A percentile compares a stretch with the other conserved stretches of the same genome.
Conservation (phyloP, 2,797 vertebrate species). For the Tragopan temminckii region DNA sequence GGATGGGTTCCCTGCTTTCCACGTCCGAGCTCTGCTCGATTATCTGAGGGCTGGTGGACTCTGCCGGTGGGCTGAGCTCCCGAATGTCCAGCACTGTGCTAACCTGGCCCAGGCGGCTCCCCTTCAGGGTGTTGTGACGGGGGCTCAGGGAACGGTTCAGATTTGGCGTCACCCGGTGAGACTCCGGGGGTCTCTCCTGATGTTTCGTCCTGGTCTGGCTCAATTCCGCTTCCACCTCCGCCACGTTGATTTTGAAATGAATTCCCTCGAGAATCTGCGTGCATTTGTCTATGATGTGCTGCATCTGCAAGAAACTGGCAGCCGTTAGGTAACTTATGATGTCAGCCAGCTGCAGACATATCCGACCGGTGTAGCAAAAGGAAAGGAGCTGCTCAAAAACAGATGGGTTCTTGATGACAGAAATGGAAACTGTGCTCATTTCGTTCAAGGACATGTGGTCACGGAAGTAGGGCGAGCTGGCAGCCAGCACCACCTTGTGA, state of each 20-base stretch:
- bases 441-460: constrained; percentile 99
- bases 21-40: constrained; percentile 88
- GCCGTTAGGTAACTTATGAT: constrained; percentile 98
- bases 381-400: constrained; percentile 97
- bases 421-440: constrained; percentile 97
- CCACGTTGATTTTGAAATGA: constrained; percentile 95
- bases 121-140: constrained; percentile 80
- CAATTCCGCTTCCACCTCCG: constrained; percentile 89
- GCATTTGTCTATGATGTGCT: constrained; percentile 98
- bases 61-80: constrained; percentile 89
- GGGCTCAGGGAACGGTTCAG: constrained; percentile 85
- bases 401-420: constrained; percentile 94
- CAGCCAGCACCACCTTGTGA: constrained; percentile 97
- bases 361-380: constrained; percentile 96
- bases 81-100: constrained; percentile 86
- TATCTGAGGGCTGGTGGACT: constrained; percentile 91
- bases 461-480: constrained; percentile 97
- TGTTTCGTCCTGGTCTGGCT: constrained; percentile 86
- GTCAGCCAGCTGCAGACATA: constrained; percentile 94
- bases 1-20: constrained; percentile 89
- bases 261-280: constrained; percentile 97
- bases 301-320: constrained; percentile 98
- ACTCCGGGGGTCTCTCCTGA: constrained; percentile 82
- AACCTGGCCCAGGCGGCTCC: constrained; percentile 84
- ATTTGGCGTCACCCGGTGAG: constrained; percentile 80